phyloP scores from a whole-genome alignment of 1,140 invertebrate genomes.

The Tetragonula clypearis region DNA sequence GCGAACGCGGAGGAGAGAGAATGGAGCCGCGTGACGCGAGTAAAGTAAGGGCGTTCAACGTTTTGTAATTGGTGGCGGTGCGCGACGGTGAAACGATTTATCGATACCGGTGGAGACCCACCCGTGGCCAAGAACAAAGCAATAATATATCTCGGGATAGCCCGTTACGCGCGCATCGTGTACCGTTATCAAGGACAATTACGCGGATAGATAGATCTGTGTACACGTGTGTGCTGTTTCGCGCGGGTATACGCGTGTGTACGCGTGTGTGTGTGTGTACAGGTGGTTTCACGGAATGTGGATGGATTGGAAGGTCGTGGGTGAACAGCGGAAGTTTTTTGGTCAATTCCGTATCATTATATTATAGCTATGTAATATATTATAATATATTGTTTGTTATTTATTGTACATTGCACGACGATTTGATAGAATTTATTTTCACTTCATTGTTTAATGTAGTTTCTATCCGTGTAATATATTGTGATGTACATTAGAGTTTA shows the following conservation, averaged over 20 bases:
- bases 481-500: no score
- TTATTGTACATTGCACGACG: no score
- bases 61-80: slow-evolving; percentile 48
- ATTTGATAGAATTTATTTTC: no score
- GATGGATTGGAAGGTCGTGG: not conserved
- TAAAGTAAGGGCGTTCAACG: slow-evolving; percentile 16
- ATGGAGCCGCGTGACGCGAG: no score
- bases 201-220: slow-evolving; percentile 51
- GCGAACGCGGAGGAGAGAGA: not conserved
- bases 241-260: not conserved
- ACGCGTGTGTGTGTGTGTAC: not conserved
- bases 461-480: no score
- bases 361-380: no score
- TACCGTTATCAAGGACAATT: slow-evolving; percentile 71
- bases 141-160: slow-evolving; percentile 62
- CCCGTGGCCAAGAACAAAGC: slow-evolving; percentile 61
- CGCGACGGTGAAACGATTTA: slow-evolving; percentile 46
- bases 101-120: slow-evolving; percentile 36
- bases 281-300: not conserved
- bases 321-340: not conserved
- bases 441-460: no score
- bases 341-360: no score
- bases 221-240: not conserved
- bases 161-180: slow-evolving; percentile 63
- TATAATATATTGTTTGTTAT: no score